Evolutionary conservation across 2,888 invertebrate species (phyloP).

Genomic region (Hofmannophila pseudospretella): DNA sequence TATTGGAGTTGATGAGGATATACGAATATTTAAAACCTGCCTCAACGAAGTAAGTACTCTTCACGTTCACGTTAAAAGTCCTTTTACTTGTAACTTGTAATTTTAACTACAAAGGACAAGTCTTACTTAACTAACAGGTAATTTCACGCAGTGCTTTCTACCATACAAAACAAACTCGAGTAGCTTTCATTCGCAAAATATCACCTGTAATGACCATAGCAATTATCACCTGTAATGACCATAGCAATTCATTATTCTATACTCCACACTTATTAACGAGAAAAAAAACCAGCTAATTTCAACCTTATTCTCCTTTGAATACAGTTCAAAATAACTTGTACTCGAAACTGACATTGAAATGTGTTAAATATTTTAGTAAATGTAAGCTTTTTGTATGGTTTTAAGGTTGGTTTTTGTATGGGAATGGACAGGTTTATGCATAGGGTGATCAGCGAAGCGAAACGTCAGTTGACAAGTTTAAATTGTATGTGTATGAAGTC

Average conservation of each 20-base stretch:
- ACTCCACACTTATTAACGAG: neutral
- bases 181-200: conserved; percentile 2
- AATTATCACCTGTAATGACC: neutral
- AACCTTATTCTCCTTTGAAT: no score
- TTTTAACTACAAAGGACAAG: neutral
- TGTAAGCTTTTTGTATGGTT: neutral
- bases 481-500: conserved; percentile 41
- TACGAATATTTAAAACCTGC: no score
- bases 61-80: no score
- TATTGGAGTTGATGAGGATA: no score
- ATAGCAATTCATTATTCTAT: neutral
- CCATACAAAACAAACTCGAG: no score
- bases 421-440: conserved; percentile 16
- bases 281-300: neutral
- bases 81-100: neutral
- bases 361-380: neutral
- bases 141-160: neutral
- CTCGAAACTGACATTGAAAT: neutral
- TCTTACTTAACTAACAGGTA: neutral
- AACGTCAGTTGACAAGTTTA: conserved; percentile 39
- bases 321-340: neutral
- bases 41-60: no score
- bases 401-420: neutral
- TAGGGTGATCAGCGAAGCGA: conserved; percentile 54
- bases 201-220: neutral